phyloP scores from a whole-genome alignment of 1,140 invertebrate species.

The Penaeus chinensis region DNA sequence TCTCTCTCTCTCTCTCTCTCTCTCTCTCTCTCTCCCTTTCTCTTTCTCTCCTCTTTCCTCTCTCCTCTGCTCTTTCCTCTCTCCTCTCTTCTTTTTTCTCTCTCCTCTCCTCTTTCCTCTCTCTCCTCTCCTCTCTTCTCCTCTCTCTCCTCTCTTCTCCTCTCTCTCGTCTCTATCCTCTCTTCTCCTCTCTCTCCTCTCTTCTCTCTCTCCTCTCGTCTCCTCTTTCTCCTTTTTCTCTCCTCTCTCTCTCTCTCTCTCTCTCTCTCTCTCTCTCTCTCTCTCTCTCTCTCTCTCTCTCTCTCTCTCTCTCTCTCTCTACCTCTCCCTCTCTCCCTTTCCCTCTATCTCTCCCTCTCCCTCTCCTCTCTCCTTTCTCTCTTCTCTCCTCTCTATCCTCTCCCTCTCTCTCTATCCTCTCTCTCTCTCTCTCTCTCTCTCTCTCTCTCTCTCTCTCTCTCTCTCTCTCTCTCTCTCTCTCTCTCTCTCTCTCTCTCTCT shows the following conservation, averaged over 20 bases:
- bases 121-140: background rate
- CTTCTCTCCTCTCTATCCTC: too few species aligned
- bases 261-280: background rate
- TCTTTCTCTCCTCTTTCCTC: background rate
- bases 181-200: background rate
- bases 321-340: background rate
- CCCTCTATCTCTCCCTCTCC: too few species aligned
- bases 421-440: background rate
- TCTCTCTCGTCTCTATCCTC: background rate
- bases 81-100: too few species aligned
- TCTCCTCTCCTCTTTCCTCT: background rate
- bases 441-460: background rate
- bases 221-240: background rate
- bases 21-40: background rate
- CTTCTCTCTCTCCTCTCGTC: background rate
- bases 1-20: conserved; percentile 1
- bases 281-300: background rate
- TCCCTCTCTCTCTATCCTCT: too few species aligned
- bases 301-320: conserved; percentile 11
- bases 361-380: too few species aligned
- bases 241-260: background rate
- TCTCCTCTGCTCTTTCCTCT: too few species aligned
- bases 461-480: background rate
- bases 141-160: background rate
- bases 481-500: conserved; percentile 8